phyloP scores from a whole-genome alignment of 2,888 invertebrate genomes.

The Sabatieria punctata region DNA sequence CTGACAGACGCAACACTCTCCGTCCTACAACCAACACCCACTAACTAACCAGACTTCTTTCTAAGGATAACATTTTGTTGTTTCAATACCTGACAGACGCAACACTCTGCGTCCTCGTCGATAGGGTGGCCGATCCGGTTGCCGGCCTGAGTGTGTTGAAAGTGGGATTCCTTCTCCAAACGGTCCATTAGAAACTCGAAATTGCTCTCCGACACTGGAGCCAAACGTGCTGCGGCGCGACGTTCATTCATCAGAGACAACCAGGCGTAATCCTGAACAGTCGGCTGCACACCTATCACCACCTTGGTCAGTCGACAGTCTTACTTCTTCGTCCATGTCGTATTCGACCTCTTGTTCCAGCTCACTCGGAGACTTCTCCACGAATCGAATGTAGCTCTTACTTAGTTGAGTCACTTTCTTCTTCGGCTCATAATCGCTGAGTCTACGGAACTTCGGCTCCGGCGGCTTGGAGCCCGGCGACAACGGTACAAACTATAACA shows the following conservation, averaged over 20 bases:
- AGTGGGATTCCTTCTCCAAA: conserved; percentile 89
- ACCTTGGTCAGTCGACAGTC: not conserved
- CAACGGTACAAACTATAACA: not conserved
- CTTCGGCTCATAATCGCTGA: conserved; percentile 58
- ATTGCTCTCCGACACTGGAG: conserved; percentile 64
- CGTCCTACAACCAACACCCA: no score
- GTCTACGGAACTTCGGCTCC: conserved; percentile 50
- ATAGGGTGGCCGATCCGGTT: conserved; percentile 3
- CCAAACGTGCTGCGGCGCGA: conserved; percentile 44
- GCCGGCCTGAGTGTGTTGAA: conserved; percentile 41
- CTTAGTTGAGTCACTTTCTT: conserved; percentile 68
- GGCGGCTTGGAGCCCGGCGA: not conserved
- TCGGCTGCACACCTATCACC: conserved; percentile 33
- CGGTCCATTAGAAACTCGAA: conserved; percentile 93
- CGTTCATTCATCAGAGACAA: conserved; percentile 67
- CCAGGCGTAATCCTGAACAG: conserved; percentile 64
- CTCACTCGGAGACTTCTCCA: conserved; percentile 83
- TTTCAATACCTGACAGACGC: conserved; percentile 56
- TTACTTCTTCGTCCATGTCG: conserved; percentile 81
- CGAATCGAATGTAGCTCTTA: conserved; percentile 70
- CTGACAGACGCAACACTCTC: no score
- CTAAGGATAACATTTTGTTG: not conserved
- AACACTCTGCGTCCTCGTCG: conserved; percentile 60
- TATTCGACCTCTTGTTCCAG: conserved; percentile 81
- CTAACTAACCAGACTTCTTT: no score